A percentile compares a stretch with the other conserved stretches of the same genome.
Conservation (phyloP, 1,140 invertebrate genomes). For the Drosophila azteca region DNA sequence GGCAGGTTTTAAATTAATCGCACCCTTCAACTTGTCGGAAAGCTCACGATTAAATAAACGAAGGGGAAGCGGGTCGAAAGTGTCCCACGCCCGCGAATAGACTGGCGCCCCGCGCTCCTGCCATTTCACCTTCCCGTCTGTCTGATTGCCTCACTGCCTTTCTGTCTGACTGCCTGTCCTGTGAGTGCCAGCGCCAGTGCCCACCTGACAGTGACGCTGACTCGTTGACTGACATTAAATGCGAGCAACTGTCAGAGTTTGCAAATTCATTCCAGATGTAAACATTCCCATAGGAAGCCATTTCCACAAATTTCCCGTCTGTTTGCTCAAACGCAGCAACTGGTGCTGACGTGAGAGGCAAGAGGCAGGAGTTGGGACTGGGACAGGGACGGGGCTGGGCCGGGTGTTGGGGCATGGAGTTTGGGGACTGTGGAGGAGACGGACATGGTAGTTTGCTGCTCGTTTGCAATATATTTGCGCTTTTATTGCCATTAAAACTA, state of each 20-base stretch:
- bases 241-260: slow-evolving; percentile 72
- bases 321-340: slow-evolving; percentile 68
- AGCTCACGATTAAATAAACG: slow-evolving; percentile 49
- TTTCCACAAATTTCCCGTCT: slow-evolving; percentile 71
- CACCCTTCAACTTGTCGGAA: slow-evolving; percentile 55
- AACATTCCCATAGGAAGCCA: slow-evolving; percentile 71
- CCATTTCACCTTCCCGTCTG: background rate
- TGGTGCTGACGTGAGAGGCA: slow-evolving; percentile 47
- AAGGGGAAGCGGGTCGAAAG: slow-evolving; percentile 38
- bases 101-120: background rate
- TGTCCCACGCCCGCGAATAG: slow-evolving; percentile 1
- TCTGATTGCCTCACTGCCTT: too few species aligned
- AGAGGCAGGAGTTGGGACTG: background rate
- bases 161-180: slow-evolving; percentile 11
- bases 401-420: background rate
- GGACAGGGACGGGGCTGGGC: background rate
- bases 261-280: slow-evolving; percentile 76
- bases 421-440: background rate
- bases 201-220: slow-evolving; percentile 61
- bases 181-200: slow-evolving; percentile 4
- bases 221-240: slow-evolving; percentile 68
- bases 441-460: slow-evolving; percentile 16
- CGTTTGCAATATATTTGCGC: slow-evolving; percentile 35
- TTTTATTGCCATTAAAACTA: slow-evolving; percentile 50
- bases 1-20: slow-evolving; percentile 68